Evolutionary conservation across 2,797 vertebrate genomes (phyloP).

Genomic region (Alcedo quadribrachys): DNA sequence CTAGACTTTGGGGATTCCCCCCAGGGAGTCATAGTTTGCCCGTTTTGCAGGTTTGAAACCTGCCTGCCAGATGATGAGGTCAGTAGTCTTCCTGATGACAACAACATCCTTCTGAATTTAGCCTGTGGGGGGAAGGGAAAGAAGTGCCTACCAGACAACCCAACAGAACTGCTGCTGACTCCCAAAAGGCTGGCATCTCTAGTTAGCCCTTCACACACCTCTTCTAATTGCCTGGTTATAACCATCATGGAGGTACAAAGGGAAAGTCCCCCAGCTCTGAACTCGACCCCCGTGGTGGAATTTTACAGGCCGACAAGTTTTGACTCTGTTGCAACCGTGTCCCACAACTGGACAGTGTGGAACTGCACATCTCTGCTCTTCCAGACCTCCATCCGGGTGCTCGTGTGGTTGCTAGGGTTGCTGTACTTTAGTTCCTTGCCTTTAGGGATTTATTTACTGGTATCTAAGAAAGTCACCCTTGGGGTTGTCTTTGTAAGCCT

Average conservation of each 20-base stretch:
- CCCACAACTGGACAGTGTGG: conserved; percentile 90
- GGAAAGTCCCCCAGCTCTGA: conserved; percentile 77
- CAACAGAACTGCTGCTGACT: conserved; percentile 88
- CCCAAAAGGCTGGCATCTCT: conserved; percentile 87
- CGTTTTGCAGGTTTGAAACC: conserved; percentile 92
- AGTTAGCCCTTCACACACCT: conserved; percentile 81
- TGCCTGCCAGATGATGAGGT: conserved; percentile 84
- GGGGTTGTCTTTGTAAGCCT: conserved; percentile 94
- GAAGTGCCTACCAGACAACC: conserved; percentile 82
- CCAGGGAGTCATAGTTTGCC: conserved; percentile 86
- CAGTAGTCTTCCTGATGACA: conserved; percentile 89
- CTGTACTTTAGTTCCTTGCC: conserved; percentile 96
- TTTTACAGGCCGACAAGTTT: conserved; percentile 86
- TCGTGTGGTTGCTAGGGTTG: conserved; percentile 92
- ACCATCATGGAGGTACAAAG: conserved; percentile 93
- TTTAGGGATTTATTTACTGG: conserved; percentile 93
- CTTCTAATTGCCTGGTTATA: conserved; percentile 93
- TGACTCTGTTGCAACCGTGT: conserved; percentile 89
- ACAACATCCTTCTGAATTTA: conserved; percentile 87
- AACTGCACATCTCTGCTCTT: conserved; percentile 90
- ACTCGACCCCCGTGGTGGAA: conserved; percentile 76
- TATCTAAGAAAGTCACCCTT: conserved; percentile 90
- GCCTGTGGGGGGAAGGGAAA: conserved; percentile 84
- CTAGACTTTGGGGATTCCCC: conserved; percentile 89
- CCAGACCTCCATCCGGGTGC: conserved; percentile 87